A percentile compares a stretch with the other conserved stretches of the same genome.
Conservation (phyloP, 2,797 vertebrate genomes). For the Tamandua tetradactyla region DNA sequence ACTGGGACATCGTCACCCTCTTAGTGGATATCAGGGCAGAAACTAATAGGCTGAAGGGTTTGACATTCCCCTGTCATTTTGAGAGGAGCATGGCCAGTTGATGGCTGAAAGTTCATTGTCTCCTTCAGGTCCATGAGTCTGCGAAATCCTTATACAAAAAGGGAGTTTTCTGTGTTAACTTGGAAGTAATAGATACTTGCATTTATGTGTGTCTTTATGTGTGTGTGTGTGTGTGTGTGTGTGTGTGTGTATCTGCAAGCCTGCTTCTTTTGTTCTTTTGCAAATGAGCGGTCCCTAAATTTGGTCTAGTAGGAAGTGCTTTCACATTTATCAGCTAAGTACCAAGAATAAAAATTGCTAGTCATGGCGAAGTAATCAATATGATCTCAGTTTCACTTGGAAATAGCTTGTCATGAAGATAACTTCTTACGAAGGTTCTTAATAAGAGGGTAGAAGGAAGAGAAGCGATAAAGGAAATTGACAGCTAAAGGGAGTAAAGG, state of each 20-base stretch:
- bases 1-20: not conserved
- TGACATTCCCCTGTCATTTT: not conserved
- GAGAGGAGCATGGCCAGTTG: not conserved
- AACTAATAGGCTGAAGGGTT: not conserved
- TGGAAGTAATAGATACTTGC: not conserved
- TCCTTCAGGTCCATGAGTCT: not conserved
- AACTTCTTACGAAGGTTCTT: not conserved
- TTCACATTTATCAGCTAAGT: not conserved
- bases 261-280: not conserved
- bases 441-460: not conserved
- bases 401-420: not conserved
- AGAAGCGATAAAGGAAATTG: not conserved
- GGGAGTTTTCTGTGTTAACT: not conserved
- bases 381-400: not conserved
- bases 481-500: not conserved
- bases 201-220: not conserved
- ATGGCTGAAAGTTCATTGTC: not conserved
- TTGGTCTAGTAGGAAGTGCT: not conserved
- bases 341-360: not conserved
- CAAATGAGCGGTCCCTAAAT: not conserved
- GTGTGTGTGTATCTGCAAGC: accelerated
- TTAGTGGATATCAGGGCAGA: constrained; percentile 1
- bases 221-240: no score
- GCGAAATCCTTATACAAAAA: not conserved
- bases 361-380: not conserved